Base-by-base conservation (phyloP, 2,113 vertebrate genomes). In the Lepus americanus region DNA sequence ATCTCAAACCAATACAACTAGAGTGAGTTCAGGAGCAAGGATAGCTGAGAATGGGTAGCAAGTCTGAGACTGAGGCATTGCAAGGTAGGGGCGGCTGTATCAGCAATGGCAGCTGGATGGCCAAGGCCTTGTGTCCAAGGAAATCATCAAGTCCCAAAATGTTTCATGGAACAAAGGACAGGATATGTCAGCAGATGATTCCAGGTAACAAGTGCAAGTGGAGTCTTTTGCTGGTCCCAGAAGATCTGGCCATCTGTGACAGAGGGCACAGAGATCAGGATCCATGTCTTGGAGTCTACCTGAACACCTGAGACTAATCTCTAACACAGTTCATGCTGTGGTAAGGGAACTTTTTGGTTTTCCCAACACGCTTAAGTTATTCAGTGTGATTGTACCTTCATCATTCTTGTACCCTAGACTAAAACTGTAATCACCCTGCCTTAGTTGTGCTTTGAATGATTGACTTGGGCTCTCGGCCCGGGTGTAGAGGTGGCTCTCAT, bases 61-160 rank as follows among this genome's bases (percentile, higher is more conserved):
- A 70, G 31, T 25, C 55, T 93, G 69, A 97, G 51, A 89, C 66
- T 31, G 16, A 23, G 1, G 10, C 77, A 74, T 31, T 91, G 8
- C 12, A 83, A 95, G 17, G 49, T 16, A 73, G 36, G 87, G 25
- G n/a, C 79, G 19, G 23, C 63, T 92, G 59, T 63, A 83, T 92
- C 23, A 82, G 5, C 77, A 79, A 77, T 64, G 25, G 69, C 20
- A 87, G 12, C 20, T 80, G 29, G 19, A 74, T 64, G 2, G 84
- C 59, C 59, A 87, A 92, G 12, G 11, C 16, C 80, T 27, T 89
- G 74, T 95, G n/a, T 80, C 29, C 36, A 95, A 93, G 36, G 9
- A 76, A 89, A 64, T 76, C 44, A 88, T 79, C 17, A 91, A 94
- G 16, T 85, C 55, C 84, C 25, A 77, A 87, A 90, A 84, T 82